phyloP scores from a whole-genome alignment of 2,888 invertebrate species.

The Ornithoptera alexandrae region DNA sequence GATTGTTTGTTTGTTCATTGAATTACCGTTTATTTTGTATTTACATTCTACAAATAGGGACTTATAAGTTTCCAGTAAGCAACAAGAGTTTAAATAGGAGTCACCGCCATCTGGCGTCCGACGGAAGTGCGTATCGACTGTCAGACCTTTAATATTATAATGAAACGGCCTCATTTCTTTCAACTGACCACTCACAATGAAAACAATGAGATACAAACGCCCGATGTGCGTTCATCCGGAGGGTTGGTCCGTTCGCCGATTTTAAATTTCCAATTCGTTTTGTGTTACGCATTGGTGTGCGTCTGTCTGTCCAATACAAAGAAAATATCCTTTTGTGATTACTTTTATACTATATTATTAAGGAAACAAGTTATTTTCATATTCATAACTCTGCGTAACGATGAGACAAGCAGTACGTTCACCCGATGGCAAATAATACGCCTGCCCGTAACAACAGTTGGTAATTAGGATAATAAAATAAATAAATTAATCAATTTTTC shows the following conservation, averaged over 20 bases:
- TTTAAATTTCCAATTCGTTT: slow-evolving; percentile 40
- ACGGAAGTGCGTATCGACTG: slow-evolving; percentile 77
- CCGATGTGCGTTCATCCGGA: slow-evolving; percentile 66
- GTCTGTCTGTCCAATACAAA: not conserved
- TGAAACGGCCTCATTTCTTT: slow-evolving; percentile 71
- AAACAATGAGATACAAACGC: slow-evolving; percentile 66
- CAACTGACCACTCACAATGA: slow-evolving; percentile 74
- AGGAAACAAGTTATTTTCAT: slow-evolving; percentile 3
- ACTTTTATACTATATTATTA: not conserved
- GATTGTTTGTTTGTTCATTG: no score
- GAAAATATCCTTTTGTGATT: not conserved
- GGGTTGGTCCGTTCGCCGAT: slow-evolving; percentile 47
- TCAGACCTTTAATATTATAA: slow-evolving; percentile 73
- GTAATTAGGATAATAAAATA: no score
- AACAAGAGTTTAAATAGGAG: slow-evolving; percentile 54
- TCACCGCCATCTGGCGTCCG: slow-evolving; percentile 67
- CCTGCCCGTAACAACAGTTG: no score
- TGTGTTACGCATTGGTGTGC: slow-evolving; percentile 19
- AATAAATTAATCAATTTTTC: no score
- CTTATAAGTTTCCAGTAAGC: slow-evolving; percentile 31
- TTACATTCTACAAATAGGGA: not conserved
- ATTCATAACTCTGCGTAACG: not conserved
- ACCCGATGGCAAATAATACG: not conserved
- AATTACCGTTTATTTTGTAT: not conserved
- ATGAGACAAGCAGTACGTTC: not conserved